phyloP scores from a whole-genome alignment of 2,113 vertebrate species.

The Spilogale gracilis region DNA sequence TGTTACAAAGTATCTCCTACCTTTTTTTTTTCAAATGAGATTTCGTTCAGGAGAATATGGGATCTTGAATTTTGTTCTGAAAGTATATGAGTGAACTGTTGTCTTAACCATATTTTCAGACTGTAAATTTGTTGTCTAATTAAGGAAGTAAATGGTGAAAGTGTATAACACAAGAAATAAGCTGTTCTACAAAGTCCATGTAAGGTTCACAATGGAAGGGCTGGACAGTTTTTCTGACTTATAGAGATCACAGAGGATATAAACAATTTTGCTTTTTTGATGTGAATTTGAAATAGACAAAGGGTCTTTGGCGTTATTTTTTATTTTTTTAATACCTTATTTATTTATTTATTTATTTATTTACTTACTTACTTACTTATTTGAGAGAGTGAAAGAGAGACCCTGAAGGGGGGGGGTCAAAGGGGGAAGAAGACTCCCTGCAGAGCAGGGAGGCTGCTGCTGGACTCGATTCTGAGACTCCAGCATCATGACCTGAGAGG shows the following conservation, averaged over 20 bases:
- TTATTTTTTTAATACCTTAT: too few relatives aligned
- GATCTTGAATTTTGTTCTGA: conserved; percentile 7
- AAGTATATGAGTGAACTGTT: conserved; percentile 21
- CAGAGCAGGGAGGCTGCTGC: too few relatives aligned
- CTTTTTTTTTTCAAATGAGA: neutral
- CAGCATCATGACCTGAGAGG: too few relatives aligned
- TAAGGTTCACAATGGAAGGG: neutral
- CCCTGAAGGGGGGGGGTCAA: too few relatives aligned
- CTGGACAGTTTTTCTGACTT: conserved; percentile 14
- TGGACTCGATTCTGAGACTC: too few relatives aligned
- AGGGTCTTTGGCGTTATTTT: neutral
- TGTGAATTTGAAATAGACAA: conserved; percentile 60
- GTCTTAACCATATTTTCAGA: neutral
- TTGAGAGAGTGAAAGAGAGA: too few relatives aligned
- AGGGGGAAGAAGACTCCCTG: too few relatives aligned
- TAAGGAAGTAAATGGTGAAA: neutral
- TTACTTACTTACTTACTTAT: too few relatives aligned
- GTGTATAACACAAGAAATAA: neutral
- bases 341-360: too few relatives aligned
- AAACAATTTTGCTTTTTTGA: neutral
- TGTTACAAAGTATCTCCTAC: neutral
- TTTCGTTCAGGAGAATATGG: neutral
- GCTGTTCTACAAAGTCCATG: neutral
- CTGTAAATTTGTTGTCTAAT: neutral
- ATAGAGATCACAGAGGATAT: neutral